Conservation (phyloP, 2,113 vertebrate genomes). For the Colius striatus region DNA sequence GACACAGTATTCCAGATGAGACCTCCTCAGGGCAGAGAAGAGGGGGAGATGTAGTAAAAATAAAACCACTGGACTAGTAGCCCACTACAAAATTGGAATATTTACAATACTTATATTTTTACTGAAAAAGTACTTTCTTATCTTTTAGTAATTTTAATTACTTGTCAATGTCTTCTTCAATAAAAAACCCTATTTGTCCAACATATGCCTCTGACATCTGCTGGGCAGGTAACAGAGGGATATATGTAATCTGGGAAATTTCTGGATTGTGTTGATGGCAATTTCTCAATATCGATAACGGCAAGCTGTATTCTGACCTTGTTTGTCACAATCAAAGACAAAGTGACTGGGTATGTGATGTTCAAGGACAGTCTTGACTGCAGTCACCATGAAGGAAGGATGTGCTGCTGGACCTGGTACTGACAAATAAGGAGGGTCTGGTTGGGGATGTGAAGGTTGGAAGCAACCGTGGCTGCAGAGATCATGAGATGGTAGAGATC, state of each 20-base stretch:
- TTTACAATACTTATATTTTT: not conserved
- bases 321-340: not conserved
- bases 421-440: no score
- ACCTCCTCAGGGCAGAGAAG: no score
- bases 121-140: not conserved
- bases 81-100: not conserved
- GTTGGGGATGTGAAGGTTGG: no score
- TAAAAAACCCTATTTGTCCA: not conserved
- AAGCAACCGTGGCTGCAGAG: no score
- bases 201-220: not conserved
- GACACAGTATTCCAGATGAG: no score
- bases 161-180: not conserved
- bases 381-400: not conserved
- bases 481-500: no score
- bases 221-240: not conserved
- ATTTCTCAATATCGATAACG: not conserved
- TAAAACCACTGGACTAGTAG: not conserved
- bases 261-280: not conserved
- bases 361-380: not conserved
- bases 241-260: not conserved
- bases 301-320: no score
- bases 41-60: not conserved
- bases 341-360: not conserved
- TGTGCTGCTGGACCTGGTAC: no score
- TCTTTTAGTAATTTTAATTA: not conserved